Evolutionary conservation across 2,797 vertebrate species (phyloP).

Genomic region (Paratrypauchen microcephalus): DNA sequence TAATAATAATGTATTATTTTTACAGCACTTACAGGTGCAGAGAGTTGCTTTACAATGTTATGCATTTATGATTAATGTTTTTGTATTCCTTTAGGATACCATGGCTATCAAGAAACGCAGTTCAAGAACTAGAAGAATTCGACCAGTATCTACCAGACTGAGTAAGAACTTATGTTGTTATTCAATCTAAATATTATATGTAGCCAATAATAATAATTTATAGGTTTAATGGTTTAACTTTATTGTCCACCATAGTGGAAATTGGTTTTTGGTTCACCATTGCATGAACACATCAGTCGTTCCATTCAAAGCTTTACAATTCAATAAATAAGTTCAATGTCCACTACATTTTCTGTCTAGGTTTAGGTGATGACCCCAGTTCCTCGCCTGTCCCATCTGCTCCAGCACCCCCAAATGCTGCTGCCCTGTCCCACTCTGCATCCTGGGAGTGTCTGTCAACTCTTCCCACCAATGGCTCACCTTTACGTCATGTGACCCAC

Average conservation of each 20-base stretch:
- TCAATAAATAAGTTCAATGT: neutral
- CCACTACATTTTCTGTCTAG: constrained; percentile 30
- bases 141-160: constrained; percentile 89
- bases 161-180: constrained; percentile 72
- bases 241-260: too few relatives aligned
- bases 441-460: constrained; percentile 88
- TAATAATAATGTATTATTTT: too few relatives aligned
- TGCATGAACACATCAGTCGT: too few relatives aligned
- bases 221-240: neutral
- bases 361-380: constrained; percentile 73
- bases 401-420: constrained; percentile 64
- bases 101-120: constrained; percentile 89
- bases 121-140: constrained; percentile 86
- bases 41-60: neutral
- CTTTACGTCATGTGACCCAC: constrained; percentile 86
- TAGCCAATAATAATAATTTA: neutral
- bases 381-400: constrained; percentile 75
- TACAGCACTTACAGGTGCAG: too few relatives aligned
- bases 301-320: neutral
- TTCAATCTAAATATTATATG: neutral
- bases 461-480: constrained; percentile 88
- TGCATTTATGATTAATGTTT: neutral
- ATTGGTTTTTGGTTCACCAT: too few relatives aligned
- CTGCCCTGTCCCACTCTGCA: constrained; percentile 77
- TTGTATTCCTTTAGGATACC: constrained; percentile 79